Base-by-base conservation (phyloP, 1,140 invertebrate species). In the Cheumatopsyche charites region DNA sequence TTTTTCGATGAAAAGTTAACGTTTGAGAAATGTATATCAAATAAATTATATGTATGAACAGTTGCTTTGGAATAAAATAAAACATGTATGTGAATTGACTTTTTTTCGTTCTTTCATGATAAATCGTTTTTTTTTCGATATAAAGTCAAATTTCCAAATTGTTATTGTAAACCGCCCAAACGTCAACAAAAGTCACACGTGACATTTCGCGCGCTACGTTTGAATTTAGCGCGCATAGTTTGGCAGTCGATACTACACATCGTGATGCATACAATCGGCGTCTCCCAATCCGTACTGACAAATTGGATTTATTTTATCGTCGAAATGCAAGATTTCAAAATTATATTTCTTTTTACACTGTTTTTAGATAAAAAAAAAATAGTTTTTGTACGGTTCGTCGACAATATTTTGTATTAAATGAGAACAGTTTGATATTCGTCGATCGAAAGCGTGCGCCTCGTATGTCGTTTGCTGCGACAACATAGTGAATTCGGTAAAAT, bases 171-270 rank as follows among this genome's bases (percentile, higher is more conserved):
- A n/a, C n/a, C n/a, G n/a, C n/a, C n/a, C n/a, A n/a, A n/a, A 52
- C 15, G 47, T 52, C 47, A 52, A 52, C 9, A 17, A 5, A 17
- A 52, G 19, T n/a, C 13, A 58, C 23, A 58, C 23, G 19, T 58
- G 55, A 58, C 55, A 58, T 58, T 58, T 58, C 55, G 21, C 55
- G 21, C 55, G 12, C 23, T 47, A 69, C 67, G 68, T 70, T 73
- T 68, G 41, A 72, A 62, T 77, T 67, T 74, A 49, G 52, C 71
- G 71, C 71, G 65, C 62, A 49, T 47, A 11, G n/a, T 61, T 67
- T 45, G 36, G 43, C 36, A 68, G 71, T 72, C 71, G 67, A 68
- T 73, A 73, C 49, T 49, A 73, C 19, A 29, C 36, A 21, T 21
- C 25, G n/a, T n/a, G 13, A 55, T n/a, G 29, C 15, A 26, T 11